Percentiles rank a stretch among this genome's conserved stretches.
Conservation (phyloP, 2,888 invertebrate genomes). For the Synergus gifuensis region DNA sequence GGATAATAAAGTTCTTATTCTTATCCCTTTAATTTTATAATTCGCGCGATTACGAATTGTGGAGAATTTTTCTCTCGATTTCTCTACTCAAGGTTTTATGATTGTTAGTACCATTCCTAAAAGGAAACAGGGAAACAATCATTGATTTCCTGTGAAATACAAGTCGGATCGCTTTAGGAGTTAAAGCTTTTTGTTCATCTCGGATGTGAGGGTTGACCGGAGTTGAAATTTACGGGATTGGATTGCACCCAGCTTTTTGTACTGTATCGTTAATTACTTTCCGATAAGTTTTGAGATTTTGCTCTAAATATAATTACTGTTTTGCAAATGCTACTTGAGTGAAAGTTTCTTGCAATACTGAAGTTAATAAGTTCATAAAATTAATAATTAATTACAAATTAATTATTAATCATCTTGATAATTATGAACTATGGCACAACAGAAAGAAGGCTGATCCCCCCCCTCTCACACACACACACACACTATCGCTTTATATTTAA, state of each 20-base stretch:
- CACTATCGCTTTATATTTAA: neutral
- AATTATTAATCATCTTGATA: too few relatives aligned
- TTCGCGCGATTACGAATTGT: neutral
- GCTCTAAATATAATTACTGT: neutral
- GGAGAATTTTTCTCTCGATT: neutral
- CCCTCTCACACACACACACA: too few relatives aligned
- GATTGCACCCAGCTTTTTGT: slow-evolving; percentile 63
- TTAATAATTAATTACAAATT: too few relatives aligned
- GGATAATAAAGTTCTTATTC: neutral
- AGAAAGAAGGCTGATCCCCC: too few relatives aligned
- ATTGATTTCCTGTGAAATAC: slow-evolving; percentile 15
- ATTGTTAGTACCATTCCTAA: neutral
- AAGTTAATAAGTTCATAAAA: neutral
- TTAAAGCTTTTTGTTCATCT: slow-evolving; percentile 47
- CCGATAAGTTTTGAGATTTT: slow-evolving; percentile 60
- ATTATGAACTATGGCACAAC: too few relatives aligned
- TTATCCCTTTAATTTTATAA: neutral
- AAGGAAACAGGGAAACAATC: slow-evolving; percentile 11
- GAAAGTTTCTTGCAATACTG: neutral
- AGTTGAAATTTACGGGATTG: slow-evolving; percentile 71
- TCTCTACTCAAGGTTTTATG: neutral
- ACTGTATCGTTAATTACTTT: slow-evolving; percentile 68
- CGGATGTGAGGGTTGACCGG: slow-evolving; percentile 56
- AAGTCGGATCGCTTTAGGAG: slow-evolving; percentile 9
- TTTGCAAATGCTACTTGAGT: neutral